phyloP scores from a whole-genome alignment of 2,113 vertebrate genomes.

The Pholis gunnellus region DNA sequence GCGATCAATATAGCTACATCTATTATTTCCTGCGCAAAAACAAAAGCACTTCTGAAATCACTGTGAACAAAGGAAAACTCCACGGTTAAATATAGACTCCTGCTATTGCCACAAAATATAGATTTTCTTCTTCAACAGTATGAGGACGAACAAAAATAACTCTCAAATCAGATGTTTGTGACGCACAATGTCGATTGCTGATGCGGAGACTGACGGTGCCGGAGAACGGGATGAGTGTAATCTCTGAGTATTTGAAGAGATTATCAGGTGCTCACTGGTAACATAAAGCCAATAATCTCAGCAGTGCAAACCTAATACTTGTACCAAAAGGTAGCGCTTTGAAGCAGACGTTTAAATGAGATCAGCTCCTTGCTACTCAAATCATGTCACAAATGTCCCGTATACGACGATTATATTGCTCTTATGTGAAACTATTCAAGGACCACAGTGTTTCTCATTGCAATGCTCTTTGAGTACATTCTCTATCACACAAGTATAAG shows the following conservation, averaged over 20 bases:
- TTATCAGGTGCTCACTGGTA: constrained; percentile 51
- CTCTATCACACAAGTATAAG: constrained; percentile 78
- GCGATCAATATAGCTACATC: constrained; percentile 68
- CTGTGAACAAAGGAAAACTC: constrained; percentile 63
- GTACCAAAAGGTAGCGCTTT: constrained; percentile 64
- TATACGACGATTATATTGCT: constrained; percentile 78
- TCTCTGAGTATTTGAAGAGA: constrained; percentile 58
- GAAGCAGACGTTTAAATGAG: constrained; percentile 53
- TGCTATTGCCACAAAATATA: constrained; percentile 68
- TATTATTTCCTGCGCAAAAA: constrained; percentile 50
- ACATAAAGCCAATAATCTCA: constrained; percentile 65
- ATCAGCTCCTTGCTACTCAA: constrained; percentile 58
- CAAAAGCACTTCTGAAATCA: constrained; percentile 70
- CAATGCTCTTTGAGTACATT: constrained; percentile 76
- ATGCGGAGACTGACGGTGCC: constrained; percentile 24
- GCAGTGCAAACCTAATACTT: constrained; percentile 62
- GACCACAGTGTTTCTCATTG: constrained; percentile 82
- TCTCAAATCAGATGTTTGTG: constrained; percentile 44
- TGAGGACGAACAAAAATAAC: constrained; percentile 67
- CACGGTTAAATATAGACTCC: constrained; percentile 70
- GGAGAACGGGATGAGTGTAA: constrained; percentile 27
- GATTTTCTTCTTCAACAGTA: constrained; percentile 41
- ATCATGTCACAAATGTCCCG: constrained; percentile 53
- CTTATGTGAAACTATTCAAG: constrained; percentile 75
- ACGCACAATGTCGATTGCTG: constrained; percentile 26